A percentile compares a stretch with the other conserved stretches of the same genome.
phyloP scores from a whole-genome alignment of 1,140 invertebrate species.

The Zaprionus gabonicus region DNA sequence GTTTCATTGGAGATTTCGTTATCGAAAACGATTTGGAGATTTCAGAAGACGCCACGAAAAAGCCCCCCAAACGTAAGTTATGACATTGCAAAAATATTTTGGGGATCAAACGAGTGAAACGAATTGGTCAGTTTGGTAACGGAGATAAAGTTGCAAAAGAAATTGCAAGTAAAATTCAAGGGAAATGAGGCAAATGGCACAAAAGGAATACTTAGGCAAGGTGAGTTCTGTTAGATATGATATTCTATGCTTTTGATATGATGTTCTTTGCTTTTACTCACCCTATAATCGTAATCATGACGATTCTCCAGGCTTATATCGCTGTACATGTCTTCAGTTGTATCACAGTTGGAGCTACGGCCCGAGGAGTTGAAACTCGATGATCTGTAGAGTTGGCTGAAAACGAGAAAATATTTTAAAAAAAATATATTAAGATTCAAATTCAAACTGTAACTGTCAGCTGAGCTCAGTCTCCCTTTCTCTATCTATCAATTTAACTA shows the following conservation, averaged over 20 bases:
- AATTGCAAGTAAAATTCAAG: not conserved
- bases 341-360: conserved; percentile 94
- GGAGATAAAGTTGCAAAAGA: conserved; percentile 25
- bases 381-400: conserved; percentile 94
- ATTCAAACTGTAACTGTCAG: not conserved
- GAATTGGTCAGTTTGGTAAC: conserved; percentile 30
- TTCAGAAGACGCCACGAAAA: conserved; percentile 30
- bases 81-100: conserved; percentile 40
- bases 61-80: not conserved
- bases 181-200: not conserved
- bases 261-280: conserved; percentile 84
- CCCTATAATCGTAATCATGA: conserved; percentile 95
- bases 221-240: not conserved
- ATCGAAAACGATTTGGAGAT: conserved; percentile 49
- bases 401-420: not conserved
- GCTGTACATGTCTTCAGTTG: conserved; percentile 95
- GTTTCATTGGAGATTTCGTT: conserved; percentile 43
- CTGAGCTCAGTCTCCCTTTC: not conserved
- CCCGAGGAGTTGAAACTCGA: conserved; percentile 96
- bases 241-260: not conserved
- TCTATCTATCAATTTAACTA: not conserved
- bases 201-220: not conserved
- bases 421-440: not conserved
- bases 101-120: not conserved
- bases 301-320: conserved; percentile 96